Percentiles rank a stretch among this genome's conserved stretches.
Conservation (phyloP, 2,797 vertebrate species). For the Gouania willdenowi region DNA sequence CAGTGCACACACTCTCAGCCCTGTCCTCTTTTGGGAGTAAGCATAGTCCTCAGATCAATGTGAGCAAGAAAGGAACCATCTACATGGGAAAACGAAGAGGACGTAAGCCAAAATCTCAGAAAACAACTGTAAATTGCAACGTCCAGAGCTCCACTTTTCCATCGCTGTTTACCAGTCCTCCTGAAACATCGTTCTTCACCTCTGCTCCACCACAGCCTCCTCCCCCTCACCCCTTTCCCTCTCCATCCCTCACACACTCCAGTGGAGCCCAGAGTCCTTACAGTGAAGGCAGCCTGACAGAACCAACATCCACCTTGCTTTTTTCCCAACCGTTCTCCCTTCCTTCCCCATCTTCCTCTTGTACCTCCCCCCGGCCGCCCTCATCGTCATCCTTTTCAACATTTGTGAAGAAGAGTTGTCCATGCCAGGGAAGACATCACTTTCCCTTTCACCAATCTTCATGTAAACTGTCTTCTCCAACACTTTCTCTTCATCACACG, state of each 20-base stretch:
- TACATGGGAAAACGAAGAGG: slow-evolving; percentile 98
- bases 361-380: slow-evolving; percentile 66
- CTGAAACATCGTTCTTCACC: slow-evolving; percentile 64
- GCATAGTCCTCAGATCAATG: slow-evolving; percentile 94
- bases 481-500: slow-evolving; percentile 50
- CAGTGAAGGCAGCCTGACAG: slow-evolving; percentile 86
- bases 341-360: slow-evolving; percentile 71
- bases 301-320: slow-evolving; percentile 76
- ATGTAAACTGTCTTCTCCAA: slow-evolving; percentile 69
- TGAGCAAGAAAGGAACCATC: slow-evolving; percentile 98
- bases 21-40: slow-evolving; percentile 92
- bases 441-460: slow-evolving; percentile 76
- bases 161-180: slow-evolving; percentile 51
- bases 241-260: slow-evolving; percentile 82
- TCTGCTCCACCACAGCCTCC: slow-evolving; percentile 73
- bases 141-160: slow-evolving; percentile 40
- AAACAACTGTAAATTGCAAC: slow-evolving; percentile 16
- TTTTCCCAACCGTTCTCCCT: slow-evolving; percentile 69
- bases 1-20: slow-evolving; percentile 79
- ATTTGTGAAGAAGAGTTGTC: slow-evolving; percentile 85
- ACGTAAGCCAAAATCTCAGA: slow-evolving; percentile 88
- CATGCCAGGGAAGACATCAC: slow-evolving; percentile 82
- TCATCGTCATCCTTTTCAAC: slow-evolving; percentile 77
- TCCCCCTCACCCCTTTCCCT: slow-evolving; percentile 78
- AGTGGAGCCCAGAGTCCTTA: slow-evolving; percentile 90